Base-by-base conservation (phyloP, 2,888 invertebrate species). In the Trichopoda pennipes region DNA sequence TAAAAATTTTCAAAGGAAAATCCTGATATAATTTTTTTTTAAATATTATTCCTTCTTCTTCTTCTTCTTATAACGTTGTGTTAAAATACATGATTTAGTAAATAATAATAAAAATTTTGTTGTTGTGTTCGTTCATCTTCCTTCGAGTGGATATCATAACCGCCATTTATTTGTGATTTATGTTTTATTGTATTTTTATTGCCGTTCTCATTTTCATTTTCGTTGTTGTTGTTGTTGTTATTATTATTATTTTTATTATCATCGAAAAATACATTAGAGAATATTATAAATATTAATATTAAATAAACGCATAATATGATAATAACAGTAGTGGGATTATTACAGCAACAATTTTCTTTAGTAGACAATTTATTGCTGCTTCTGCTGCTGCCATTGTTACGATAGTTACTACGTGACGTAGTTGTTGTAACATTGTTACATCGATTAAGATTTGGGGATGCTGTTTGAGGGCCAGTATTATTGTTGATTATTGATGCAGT, bases 241-340 rank as follows among this genome's bases (percentile, higher is more conserved):
- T 76, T 84, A 17, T 81, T 82, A 17, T 75, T 80, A 23, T 70
- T 86, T 75, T 87, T 87, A 64, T 86, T 87, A 87, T 89, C 89
- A 55, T 88, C 87, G 72, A 88, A 84, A 85, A 89, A 88, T 35
- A 89, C 86, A 77, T 89, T 89, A 63, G 88, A 87, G 63, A 89
- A 88, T 84, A 89, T 87, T 83, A 89, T 87, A 70, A 89, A 86
- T 72, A 89, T 88, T 83, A 89, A 86, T 84, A 88, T 85, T 78
- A 89, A 87, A 85, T 89, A 89, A 84, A 89, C 85, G 85, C 89
- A 87, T 85, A 88, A 88, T 85, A 89, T 86, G 81, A 89, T 81
- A 85, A 89, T 89, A 83, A 89, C 89, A 87, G 89, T 88, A 87
- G 88, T 86, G 85, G 88, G 89, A 86, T 88, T 89, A 86, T 87